Conservation (phyloP, 2,797 vertebrate species). For the Balearica regulorum region DNA sequence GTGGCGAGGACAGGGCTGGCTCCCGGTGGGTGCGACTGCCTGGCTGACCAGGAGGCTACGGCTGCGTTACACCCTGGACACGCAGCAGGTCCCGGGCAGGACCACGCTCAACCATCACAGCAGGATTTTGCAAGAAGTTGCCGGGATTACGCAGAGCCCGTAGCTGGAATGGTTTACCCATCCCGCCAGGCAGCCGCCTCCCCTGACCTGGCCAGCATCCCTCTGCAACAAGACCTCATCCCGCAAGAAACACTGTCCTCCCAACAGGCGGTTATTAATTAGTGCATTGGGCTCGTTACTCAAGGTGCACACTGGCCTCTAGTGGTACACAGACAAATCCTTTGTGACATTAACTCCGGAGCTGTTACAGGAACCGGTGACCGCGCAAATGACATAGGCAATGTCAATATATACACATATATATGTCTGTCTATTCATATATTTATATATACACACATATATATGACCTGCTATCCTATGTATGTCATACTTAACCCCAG, state of each 20-base stretch:
- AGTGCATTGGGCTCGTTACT: not conserved
- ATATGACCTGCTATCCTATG: no score
- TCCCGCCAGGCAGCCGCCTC: not conserved
- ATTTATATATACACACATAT: fast-evolving
- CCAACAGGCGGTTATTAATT: not conserved
- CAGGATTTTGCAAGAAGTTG: not conserved
- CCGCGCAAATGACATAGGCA: fast-evolving
- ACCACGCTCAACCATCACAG: fast-evolving
- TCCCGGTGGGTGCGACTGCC: not conserved
- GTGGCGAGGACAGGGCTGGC: not conserved
- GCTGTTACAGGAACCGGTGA: not conserved
- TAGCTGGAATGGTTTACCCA: not conserved
- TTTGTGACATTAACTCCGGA: not conserved
- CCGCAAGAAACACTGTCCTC: not conserved
- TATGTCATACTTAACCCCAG: not conserved
- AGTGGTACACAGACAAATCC: slow-evolving; percentile 17
- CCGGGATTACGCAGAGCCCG: fast-evolving
- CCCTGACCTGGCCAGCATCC: not conserved
- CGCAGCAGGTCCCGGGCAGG: not conserved
- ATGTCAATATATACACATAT: no score
- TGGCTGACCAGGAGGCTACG: not conserved
- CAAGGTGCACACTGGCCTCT: slow-evolving; percentile 61
- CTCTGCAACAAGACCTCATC: not conserved
- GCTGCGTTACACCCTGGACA: no score
- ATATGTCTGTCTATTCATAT: not conserved